Base-by-base conservation (phyloP, 2,888 invertebrate species). In the Argynnis bischoffii region DNA sequence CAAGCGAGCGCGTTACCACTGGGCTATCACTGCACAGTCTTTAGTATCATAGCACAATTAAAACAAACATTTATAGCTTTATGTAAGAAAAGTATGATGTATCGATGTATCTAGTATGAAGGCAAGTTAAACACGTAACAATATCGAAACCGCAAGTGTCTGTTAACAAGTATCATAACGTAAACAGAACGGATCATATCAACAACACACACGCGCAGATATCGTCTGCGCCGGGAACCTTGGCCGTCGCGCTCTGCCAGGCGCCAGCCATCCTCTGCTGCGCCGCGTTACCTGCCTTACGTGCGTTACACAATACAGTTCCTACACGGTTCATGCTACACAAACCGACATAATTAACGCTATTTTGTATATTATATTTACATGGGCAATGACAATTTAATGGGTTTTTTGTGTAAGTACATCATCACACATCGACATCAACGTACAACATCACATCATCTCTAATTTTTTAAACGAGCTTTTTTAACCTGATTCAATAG, bases 161-260 rank as follows among this genome's bases (percentile, higher is more conserved):
- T 26, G 13, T 53, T 53, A 53, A 26, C 26, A 26, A 53, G 14
- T 26, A 11, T 21, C 14, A 21, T 14, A 51, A 55, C 11, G 57
- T 59, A 26, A 59, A 60, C 60, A 51, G 48, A 47, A 60, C 59
- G 48, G 13, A 50, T 50, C 48, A 50, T 21, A 50, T 18, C n/a
- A 46, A 46, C 35, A 41, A 41, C 35, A 41, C 35, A 41, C 35
- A 41, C 35, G 35, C 35, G 35, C 35, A 41, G 11, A 11, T 26
- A 41, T 11, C 35, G 35, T 11, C 35, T 41, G 35, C 35, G 46
- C 13, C n/a, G 41, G 21, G 59, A 54, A 59, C 65, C 65, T 65
- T 65, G 65, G 59, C 65, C 59, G 65, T 65, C 59, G 57, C 65
- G 59, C 59, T 57, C 65, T 26, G 48, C 59, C 41, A 47, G 16